Percentiles rank a stretch among this genome's conserved stretches.
Evolutionary conservation across 2,888 invertebrate species (phyloP).

Genomic region (Ormyrus nitidulus): DNA sequence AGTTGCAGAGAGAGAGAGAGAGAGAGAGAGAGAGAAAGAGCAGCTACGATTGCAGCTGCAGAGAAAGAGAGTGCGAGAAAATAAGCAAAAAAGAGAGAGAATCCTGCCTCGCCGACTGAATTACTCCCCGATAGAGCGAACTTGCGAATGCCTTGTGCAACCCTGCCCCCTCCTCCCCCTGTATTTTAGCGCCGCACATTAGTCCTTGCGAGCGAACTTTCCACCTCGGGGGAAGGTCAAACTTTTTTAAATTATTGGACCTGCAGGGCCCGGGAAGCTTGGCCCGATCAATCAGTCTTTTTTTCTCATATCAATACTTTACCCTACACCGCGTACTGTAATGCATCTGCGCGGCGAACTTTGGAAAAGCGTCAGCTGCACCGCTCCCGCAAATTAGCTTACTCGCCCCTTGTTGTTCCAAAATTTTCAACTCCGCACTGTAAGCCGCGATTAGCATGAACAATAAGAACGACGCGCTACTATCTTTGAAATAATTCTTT

Average conservation of each 20-base stretch:
- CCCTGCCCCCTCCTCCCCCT: neutral
- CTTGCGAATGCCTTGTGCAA: conserved; percentile 13
- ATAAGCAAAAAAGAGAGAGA: neutral
- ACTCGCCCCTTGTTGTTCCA: neutral
- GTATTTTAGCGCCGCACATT: conserved; percentile 23
- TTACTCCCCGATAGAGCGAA: conserved; percentile 38
- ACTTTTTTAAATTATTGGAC: conserved; percentile 9
- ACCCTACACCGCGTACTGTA: neutral
- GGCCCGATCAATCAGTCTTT: too few relatives aligned
- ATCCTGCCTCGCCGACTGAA: conserved; percentile 37
- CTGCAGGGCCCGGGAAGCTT: too few relatives aligned
- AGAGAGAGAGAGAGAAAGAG: neutral
- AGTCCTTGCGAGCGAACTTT: conserved; percentile 23
- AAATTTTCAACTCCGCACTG: neutral
- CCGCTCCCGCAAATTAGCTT: neutral
- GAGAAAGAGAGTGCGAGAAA: conserved; percentile 1
- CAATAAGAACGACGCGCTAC: neutral
- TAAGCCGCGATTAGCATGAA: neutral
- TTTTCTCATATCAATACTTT: too few relatives aligned
- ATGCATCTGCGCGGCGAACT: neutral
- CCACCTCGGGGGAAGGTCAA: neutral
- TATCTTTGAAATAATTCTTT: neutral
- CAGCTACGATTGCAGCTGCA: too few relatives aligned
- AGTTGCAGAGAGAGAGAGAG: neutral
- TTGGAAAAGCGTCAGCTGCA: conserved; percentile 13